Evolutionary conservation across 2,797 vertebrate genomes (phyloP), one percentile per base, ranked within the genome.

Genomic region (Sciaenops ocellatus): DNA sequence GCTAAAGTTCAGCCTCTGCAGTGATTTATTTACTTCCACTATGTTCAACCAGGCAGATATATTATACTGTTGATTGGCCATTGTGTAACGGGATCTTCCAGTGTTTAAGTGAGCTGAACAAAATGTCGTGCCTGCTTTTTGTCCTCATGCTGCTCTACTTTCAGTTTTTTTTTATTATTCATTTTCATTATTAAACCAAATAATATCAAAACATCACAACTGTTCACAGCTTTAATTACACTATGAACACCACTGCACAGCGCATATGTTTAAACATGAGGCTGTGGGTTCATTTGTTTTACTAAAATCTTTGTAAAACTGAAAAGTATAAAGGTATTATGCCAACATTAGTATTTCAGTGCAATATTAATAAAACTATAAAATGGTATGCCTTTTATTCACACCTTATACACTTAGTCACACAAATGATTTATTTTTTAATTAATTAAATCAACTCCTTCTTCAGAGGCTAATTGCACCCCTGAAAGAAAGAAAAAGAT

Each of bases 21-120:
- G 42, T 82, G 83, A 87, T 88, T 89, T 87, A 90, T 86, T 92
- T 92, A 90, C 79, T 90, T 89, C 85, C 87, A 76, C 84, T 68
- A 69, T 85, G 89, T 87, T 88, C 88, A 89, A 7, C 73, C 87
- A 86, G 69, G 83, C 91, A 84, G 71, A 87, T 38, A 78, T 44
- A 80, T 52, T 66, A 47, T 65, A 46, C 70, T 67, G 54, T 48
- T 71, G 65, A 84, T 72, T 22, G 54, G 51, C 38, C 18, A 24
- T 64, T 9, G 12, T 80, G 82, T 76, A 83, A 85, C n/a, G 1
- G 54, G 68, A 82, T 74, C 46, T 69, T 38, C 34, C 1, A 6
- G 16, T 54, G 57, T 64, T 72, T 57, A 73, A 78, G 47, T 16
- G 65, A 79, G 76, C 50, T 13, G 22, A 82, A 0, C 30, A 55